Percentiles rank a stretch among this genome's conserved stretches.
These are phyloP conservation scores for Ceratoteleas bidentatus DNA, from an alignment of 1,140 invertebrate species.

Conservation along the genomic window DNA sequence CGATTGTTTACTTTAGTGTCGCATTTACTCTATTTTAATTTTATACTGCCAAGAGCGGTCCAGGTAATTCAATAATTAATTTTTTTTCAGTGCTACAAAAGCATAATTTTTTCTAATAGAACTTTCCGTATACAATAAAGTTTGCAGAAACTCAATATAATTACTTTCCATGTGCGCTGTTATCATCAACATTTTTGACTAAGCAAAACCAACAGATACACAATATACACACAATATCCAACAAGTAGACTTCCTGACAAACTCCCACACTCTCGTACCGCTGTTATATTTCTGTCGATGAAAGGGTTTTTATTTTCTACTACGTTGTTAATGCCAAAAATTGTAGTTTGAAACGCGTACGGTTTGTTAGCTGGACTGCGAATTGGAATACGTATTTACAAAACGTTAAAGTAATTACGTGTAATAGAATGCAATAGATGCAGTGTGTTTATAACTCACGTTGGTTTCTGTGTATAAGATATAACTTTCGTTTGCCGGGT, in stretches of 20 bases:
- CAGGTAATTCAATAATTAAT: too few relatives aligned
- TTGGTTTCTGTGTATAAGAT: too few relatives aligned
- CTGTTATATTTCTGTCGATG: constrained; percentile 44
- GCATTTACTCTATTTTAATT: too few relatives aligned
- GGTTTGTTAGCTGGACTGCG: too few relatives aligned
- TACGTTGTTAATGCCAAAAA: not conserved
- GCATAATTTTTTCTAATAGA: not conserved
- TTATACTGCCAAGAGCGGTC: too few relatives aligned
- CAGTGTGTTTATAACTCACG: too few relatives aligned
- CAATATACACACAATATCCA: constrained; percentile 41
- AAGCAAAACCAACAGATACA: constrained; percentile 25
- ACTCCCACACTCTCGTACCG: constrained; percentile 23
- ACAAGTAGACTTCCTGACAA: constrained; percentile 41
- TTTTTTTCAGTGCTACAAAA: constrained; percentile 1
- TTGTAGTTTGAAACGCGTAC: too few relatives aligned
- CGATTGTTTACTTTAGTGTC: too few relatives aligned
- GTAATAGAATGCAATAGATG: too few relatives aligned
- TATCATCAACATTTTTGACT: constrained; percentile 25
- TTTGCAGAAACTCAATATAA: constrained; percentile 16
- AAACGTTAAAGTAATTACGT: too few relatives aligned
- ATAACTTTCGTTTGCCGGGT: too few relatives aligned
- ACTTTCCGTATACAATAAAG: not conserved
- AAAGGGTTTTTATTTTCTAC: constrained; percentile 19
- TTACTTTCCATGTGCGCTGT: constrained; percentile 17
- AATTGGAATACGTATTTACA: too few relatives aligned